Percentiles rank a stretch among this genome's conserved stretches.
Conservation (phyloP, 2,888 invertebrate genomes). For the Crepidodera aurea region DNA sequence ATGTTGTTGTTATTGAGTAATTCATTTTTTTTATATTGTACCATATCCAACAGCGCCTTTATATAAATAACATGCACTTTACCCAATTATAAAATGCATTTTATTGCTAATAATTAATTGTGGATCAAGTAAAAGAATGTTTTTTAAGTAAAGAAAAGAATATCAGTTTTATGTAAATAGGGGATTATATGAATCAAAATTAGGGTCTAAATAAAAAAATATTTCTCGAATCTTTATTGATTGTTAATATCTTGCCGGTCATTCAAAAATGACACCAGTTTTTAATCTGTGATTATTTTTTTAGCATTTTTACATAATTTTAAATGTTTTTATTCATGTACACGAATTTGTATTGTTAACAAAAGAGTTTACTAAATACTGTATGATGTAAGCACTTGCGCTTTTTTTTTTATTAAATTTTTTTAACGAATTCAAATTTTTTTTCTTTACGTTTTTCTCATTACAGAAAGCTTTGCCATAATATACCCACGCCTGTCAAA, state of each 20-base stretch:
- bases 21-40: no score
- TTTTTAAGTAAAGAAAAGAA: constrained; percentile 6
- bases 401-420: constrained; percentile 38
- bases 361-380: constrained; percentile 26
- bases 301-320: constrained; percentile 14
- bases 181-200: no score
- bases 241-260: constrained; percentile 16
- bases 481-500: neutral
- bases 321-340: constrained; percentile 18
- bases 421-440: constrained; percentile 26
- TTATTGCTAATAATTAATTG: neutral
- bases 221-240: neutral
- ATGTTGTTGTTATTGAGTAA: no score
- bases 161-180: neutral
- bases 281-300: constrained; percentile 34
- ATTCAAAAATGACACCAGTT: constrained; percentile 5
- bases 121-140: constrained; percentile 13
- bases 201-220: no score
- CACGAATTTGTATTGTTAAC: constrained; percentile 26
- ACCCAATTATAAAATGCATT: constrained; percentile 20
- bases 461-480: constrained; percentile 27
- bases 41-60: no score
- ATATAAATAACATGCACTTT: neutral
- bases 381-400: constrained; percentile 23
- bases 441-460: constrained; percentile 31